Percentiles rank a stretch among this genome's conserved stretches.
Evolutionary conservation across 2,113 vertebrate genomes (phyloP).

Genomic region (Pteronura brasiliensis): DNA sequence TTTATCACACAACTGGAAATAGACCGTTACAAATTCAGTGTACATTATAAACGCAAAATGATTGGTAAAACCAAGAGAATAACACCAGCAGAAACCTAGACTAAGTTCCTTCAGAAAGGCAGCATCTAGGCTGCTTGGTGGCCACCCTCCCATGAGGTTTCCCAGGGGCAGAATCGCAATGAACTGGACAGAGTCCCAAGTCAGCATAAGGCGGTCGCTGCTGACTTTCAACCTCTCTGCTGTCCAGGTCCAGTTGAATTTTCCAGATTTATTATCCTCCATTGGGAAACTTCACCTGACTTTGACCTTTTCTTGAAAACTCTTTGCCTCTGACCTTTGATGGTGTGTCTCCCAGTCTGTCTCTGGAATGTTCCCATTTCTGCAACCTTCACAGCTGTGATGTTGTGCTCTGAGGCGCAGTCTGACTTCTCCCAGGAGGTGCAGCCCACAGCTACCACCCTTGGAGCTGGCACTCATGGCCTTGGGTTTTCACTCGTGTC

Average conservation of each 20-base stretch:
- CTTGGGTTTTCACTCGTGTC: neutral
- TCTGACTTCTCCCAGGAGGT: neutral
- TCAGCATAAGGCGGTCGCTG: fast-evolving
- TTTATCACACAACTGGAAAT: neutral
- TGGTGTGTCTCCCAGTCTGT: fast-evolving
- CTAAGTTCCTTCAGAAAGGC: fast-evolving
- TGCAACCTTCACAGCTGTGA: fast-evolving
- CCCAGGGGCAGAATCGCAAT: fast-evolving
- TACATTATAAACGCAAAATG: neutral
- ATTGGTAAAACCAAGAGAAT: neutral
- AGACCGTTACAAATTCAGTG: neutral
- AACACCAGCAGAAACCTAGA: fast-evolving
- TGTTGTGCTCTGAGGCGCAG: neutral
- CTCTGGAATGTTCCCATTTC: neutral
- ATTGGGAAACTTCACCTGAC: neutral
- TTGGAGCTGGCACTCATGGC: neutral
- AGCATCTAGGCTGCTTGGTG: fast-evolving
- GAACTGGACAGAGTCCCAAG: neutral
- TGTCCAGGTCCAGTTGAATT: neutral
- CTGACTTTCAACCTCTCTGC: neutral
- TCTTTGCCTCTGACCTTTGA: neutral
- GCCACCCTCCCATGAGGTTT: fast-evolving
- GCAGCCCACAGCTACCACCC: neutral
- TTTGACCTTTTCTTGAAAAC: neutral
- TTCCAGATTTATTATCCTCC: neutral